phyloP scores from a whole-genome alignment of 2,888 invertebrate species.

The Phlogophora meticulosa region DNA sequence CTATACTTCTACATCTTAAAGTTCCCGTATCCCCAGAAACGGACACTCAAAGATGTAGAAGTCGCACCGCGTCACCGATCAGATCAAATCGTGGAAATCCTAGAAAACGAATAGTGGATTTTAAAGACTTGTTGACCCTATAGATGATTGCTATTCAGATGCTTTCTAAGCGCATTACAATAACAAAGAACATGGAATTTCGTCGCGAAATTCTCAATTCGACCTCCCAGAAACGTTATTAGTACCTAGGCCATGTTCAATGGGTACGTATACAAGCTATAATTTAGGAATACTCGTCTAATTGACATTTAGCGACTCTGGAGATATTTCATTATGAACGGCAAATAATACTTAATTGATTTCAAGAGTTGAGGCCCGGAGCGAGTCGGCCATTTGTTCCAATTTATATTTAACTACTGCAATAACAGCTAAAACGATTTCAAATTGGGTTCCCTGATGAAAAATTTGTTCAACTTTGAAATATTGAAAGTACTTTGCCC shows the following conservation, averaged over 20 bases:
- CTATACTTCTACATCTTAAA: too few species aligned
- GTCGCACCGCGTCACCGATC: neutral
- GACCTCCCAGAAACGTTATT: neutral
- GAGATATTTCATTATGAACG: constrained; percentile 70
- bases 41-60: neutral
- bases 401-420: constrained; percentile 69
- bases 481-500: constrained; percentile 47
- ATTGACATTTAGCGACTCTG: constrained; percentile 62
- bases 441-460: constrained; percentile 52
- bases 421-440: constrained; percentile 63
- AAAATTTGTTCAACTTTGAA: constrained; percentile 53
- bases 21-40: too few species aligned
- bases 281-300: constrained; percentile 41
- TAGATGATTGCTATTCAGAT: neutral
- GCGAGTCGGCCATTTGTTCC: constrained; percentile 74
- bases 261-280: constrained; percentile 37
- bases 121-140: neutral
- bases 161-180: constrained; percentile 12
- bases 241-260: constrained; percentile 17
- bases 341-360: constrained; percentile 71
- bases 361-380: constrained; percentile 64
- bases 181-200: constrained; percentile 5
- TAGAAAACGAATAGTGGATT: neutral
- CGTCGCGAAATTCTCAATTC: neutral
- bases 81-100: neutral